phyloP scores from a whole-genome alignment of 2,113 vertebrate genomes.

The Psittacula cyanocephala region DNA sequence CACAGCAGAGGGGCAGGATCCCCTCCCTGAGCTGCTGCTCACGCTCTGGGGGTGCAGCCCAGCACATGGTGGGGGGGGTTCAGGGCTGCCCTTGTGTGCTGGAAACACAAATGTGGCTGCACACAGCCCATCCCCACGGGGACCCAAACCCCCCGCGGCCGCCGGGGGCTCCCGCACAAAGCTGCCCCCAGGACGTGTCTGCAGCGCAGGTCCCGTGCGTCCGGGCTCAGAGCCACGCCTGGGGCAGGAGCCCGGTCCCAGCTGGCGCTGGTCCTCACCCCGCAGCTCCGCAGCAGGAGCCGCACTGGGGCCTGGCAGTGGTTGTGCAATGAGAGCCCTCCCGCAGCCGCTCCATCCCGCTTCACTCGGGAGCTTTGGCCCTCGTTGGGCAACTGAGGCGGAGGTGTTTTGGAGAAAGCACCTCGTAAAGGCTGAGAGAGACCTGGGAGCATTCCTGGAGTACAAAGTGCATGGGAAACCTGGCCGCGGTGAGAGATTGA shows the following conservation, averaged over 20 bases:
- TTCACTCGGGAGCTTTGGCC: background rate
- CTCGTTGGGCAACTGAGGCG: background rate
- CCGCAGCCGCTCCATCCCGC: background rate
- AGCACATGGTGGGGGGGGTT: background rate
- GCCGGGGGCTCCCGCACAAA: background rate
- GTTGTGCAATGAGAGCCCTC: background rate
- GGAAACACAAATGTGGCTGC: background rate
- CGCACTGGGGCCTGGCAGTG: background rate
- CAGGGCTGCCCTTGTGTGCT: background rate
- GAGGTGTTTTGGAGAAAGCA: background rate
- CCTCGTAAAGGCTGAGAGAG: conserved; percentile 26
- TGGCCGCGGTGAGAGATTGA: conserved; percentile 43
- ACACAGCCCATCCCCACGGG: accelerated
- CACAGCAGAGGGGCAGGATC: background rate
- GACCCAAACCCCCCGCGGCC: background rate
- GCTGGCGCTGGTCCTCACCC: background rate
- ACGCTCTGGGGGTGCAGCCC: background rate
- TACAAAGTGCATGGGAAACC: conserved; percentile 77
- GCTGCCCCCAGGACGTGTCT: background rate
- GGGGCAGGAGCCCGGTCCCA: accelerated
- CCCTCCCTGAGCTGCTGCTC: background rate
- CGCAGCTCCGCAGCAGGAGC: background rate
- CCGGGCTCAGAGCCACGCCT: background rate
- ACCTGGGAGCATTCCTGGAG: conserved; percentile 67
- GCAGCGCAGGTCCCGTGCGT: background rate